These are phyloP conservation scores for Sceliomorpha sp. DNA, from an alignment of 2,888 invertebrate genomes.

Conservation along the genomic window DNA sequence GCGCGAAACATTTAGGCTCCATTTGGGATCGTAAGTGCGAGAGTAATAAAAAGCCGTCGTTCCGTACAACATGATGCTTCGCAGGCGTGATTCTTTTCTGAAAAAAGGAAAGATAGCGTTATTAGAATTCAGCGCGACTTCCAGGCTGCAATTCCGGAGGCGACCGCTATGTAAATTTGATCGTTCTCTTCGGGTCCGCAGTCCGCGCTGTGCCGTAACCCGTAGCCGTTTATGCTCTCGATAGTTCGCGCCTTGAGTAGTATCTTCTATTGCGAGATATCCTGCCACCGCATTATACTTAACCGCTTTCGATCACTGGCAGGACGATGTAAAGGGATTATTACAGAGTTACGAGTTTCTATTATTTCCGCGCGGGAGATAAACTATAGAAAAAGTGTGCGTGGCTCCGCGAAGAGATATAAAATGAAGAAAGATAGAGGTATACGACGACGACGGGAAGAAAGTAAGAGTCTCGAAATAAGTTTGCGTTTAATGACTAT, in stretches of 20 bases:
- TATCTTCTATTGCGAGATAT: constrained; percentile 15
- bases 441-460: too few species aligned
- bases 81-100: constrained; percentile 63
- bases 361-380: too few species aligned
- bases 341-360: background rate
- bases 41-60: constrained; percentile 44
- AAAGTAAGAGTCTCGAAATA: too few species aligned
- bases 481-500: too few species aligned
- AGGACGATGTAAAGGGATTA: background rate
- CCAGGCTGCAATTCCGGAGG: constrained; percentile 64
- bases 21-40: constrained; percentile 18
- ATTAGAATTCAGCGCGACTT: constrained; percentile 70
- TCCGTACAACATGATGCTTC: constrained; percentile 33
- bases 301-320: constrained; percentile 1
- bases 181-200: constrained; percentile 52
- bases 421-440: constrained; percentile 9
- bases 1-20: constrained; percentile 38
- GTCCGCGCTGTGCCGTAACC: constrained; percentile 17
- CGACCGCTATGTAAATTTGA: constrained; percentile 72
- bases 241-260: constrained; percentile 17
- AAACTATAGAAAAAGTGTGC: too few species aligned
- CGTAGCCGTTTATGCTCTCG: constrained; percentile 16
- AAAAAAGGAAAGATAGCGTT: constrained; percentile 35
- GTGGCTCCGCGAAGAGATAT: too few species aligned
- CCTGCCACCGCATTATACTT: background rate